phyloP scores from a whole-genome alignment of 2,797 vertebrate species.

The Molossus molossus region DNA sequence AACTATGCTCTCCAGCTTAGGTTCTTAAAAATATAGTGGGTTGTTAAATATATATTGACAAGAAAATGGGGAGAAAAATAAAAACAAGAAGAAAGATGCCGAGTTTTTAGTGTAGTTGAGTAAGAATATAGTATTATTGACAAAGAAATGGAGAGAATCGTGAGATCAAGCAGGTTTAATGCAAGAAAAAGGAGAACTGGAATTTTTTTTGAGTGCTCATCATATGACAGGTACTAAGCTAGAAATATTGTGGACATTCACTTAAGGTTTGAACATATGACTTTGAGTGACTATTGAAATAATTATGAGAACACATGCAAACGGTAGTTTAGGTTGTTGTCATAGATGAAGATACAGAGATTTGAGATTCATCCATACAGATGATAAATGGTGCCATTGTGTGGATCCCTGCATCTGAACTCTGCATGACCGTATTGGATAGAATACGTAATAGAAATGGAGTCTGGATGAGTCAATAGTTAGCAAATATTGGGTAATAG shows the following conservation, averaged over 20 bases:
- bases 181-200: constrained; percentile 31
- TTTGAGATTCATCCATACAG: neutral
- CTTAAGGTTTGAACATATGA: constrained; percentile 8
- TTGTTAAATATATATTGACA: neutral
- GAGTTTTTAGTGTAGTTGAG: neutral
- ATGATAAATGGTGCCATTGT: neutral
- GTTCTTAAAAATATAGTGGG: neutral
- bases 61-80: neutral
- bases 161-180: neutral
- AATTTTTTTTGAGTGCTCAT: neutral
- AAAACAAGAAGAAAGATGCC: neutral
- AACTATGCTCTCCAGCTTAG: neutral
- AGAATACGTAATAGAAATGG: constrained; percentile 7
- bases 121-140: neutral
- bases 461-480: neutral
- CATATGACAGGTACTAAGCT: neutral
- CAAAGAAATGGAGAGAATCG: neutral
- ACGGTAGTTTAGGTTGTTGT: neutral
- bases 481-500: neutral
- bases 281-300: constrained; percentile 13
- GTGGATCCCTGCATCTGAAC: neutral
- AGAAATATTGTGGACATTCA: constrained; percentile 33
- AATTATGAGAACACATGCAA: neutral
- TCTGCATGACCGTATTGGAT: neutral
- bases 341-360: neutral